A percentile compares a stretch with the other conserved stretches of the same genome.
Evolutionary conservation across 2,113 vertebrate species (phyloP).

Genomic region (Chamaetylas fuelleborni): DNA sequence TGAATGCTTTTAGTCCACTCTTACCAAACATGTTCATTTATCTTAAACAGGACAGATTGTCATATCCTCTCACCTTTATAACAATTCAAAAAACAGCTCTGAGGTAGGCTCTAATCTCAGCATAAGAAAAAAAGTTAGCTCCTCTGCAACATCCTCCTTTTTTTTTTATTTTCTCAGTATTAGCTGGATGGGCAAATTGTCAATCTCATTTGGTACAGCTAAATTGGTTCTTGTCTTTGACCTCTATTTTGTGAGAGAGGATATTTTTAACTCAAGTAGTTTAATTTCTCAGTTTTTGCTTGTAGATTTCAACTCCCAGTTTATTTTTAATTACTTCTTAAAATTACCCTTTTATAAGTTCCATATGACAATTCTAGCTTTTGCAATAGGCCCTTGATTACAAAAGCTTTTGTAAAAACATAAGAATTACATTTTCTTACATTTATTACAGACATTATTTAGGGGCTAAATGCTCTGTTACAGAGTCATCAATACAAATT

Average conservation of each 20-base stretch:
- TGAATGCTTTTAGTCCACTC: not conserved
- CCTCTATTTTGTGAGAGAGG: not conserved
- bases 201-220: not conserved
- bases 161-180: not conserved
- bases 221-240: not conserved
- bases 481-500: not conserved
- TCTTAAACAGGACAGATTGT: not conserved
- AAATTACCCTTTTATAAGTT: not conserved
- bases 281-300: not conserved
- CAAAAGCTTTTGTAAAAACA: not conserved
- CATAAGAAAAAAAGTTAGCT: not conserved
- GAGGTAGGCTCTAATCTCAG: not conserved
- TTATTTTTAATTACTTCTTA: not conserved
- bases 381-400: not conserved
- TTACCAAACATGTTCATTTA: not conserved
- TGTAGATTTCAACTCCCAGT: not conserved
- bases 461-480: not conserved
- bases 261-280: not conserved
- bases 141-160: not conserved
- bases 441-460: not conserved
- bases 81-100: not conserved
- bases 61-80: not conserved
- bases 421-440: not conserved
- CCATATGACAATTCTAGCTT: not conserved
- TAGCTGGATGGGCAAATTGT: not conserved